Conservation (phyloP, 2,113 vertebrate species). For the Campylorhamphus procurvoides region DNA sequence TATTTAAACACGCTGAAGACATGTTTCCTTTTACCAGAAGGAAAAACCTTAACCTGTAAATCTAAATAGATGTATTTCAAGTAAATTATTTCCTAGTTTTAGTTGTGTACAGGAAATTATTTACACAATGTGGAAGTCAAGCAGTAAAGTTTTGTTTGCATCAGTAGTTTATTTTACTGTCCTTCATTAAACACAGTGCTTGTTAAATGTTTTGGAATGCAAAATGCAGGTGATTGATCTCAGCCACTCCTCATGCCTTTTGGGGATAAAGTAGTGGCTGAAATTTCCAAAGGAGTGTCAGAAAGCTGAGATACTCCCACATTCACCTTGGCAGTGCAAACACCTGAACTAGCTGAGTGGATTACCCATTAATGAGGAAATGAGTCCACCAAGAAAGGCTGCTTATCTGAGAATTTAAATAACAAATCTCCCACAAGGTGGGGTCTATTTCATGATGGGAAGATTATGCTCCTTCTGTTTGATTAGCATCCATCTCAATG, state of each 20-base stretch:
- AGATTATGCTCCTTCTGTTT: background rate
- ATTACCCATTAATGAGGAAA: background rate
- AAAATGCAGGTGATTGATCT: background rate
- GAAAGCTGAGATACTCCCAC: background rate
- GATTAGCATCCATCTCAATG: background rate
- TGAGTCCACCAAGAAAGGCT: background rate
- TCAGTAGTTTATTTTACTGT: background rate
- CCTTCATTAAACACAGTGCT: background rate
- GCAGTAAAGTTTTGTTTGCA: background rate
- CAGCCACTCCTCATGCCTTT: background rate
- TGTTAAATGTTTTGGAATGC: background rate
- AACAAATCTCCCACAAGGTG: background rate
- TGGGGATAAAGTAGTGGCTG: background rate
- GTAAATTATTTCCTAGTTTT: slow-evolving; percentile 8
- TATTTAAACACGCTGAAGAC: background rate
- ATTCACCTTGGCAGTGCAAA: background rate
- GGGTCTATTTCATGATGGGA: background rate
- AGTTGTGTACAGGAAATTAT: background rate
- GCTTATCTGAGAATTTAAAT: background rate
- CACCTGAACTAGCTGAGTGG: background rate
- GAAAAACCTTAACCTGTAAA: background rate
- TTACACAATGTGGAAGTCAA: background rate
- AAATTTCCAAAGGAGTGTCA: background rate
- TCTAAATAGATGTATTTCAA: background rate
- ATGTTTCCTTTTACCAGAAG: background rate